Percentiles rank a stretch among this genome's conserved stretches.
phyloP scores from a whole-genome alignment of 2,113 vertebrate genomes.

The Sylvilagus bachmani region DNA sequence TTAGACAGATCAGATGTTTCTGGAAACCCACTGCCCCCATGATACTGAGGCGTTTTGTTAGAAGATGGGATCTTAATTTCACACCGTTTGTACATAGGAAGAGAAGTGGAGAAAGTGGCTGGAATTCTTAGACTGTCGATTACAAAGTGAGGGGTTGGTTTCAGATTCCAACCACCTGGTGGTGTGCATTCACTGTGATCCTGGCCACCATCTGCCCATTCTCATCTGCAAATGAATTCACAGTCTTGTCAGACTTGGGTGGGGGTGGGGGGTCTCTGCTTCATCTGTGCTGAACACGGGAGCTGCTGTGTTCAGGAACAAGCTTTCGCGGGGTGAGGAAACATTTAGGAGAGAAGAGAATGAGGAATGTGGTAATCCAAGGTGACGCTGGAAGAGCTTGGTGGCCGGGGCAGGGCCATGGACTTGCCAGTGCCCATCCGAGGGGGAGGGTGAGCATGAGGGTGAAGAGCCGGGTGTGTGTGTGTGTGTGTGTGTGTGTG shows the following conservation, averaged over 20 bases:
- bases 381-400: neutral
- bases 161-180: neutral
- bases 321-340: neutral
- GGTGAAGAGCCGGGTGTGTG: no score
- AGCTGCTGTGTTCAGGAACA: neutral
- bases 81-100: neutral
- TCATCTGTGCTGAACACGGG: constrained; percentile 4
- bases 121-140: neutral
- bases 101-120: neutral
- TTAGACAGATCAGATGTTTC: constrained; percentile 16
- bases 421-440: neutral
- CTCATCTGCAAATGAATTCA: constrained; percentile 29
- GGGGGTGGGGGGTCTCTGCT: neutral
- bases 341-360: constrained; percentile 38
- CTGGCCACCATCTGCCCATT: neutral
- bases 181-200: neutral
- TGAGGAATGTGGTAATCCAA: neutral
- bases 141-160: neutral
- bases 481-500: no score
- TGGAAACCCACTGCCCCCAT: neutral
- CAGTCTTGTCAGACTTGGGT: neutral
- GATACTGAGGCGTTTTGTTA: neutral
- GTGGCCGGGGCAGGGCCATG: neutral
- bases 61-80: constrained; percentile 22
- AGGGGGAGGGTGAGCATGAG: neutral